phyloP scores from a whole-genome alignment of 2,797 vertebrate species.

The Cynodonichthys magdalenae region DNA sequence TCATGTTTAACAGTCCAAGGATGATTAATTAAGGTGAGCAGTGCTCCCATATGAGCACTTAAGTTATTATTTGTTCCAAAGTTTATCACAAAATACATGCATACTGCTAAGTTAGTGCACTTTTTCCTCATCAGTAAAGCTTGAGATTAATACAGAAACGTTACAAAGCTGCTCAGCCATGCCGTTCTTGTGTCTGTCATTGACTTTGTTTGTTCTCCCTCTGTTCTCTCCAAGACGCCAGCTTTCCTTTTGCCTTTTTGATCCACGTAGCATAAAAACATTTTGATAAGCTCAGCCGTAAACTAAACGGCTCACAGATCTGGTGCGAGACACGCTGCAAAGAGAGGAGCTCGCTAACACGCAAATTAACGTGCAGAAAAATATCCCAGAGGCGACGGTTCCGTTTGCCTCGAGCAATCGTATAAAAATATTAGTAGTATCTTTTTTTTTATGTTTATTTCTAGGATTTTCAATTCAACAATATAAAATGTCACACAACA shows the following conservation, averaged over 20 bases:
- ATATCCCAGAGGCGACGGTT: too few species aligned
- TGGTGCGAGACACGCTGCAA: too few species aligned
- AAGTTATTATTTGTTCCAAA: background rate
- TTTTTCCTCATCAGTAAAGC: constrained; percentile 6
- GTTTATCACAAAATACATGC: background rate
- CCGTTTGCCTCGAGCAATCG: too few species aligned
- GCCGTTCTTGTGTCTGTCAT: background rate
- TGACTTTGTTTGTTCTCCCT: background rate
- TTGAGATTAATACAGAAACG: constrained; percentile 1
- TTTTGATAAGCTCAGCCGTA: too few species aligned
- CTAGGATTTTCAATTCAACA: too few species aligned
- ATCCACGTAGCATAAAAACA: too few species aligned
- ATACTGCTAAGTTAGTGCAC: background rate
- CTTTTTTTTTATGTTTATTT: too few species aligned
- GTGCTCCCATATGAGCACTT: background rate
- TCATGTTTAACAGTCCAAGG: constrained; percentile 53
- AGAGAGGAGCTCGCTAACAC: too few species aligned
- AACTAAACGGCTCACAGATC: background rate
- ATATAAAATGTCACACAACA: too few species aligned
- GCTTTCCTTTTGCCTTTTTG: background rate
- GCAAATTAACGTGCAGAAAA: too few species aligned
- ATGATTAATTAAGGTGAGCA: constrained; percentile 15
- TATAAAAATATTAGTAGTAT: too few species aligned
- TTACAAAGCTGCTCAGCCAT: constrained; percentile 1
- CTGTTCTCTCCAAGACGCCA: background rate